phyloP scores from a whole-genome alignment of 2,113 vertebrate species.

The Albula goreensis region DNA sequence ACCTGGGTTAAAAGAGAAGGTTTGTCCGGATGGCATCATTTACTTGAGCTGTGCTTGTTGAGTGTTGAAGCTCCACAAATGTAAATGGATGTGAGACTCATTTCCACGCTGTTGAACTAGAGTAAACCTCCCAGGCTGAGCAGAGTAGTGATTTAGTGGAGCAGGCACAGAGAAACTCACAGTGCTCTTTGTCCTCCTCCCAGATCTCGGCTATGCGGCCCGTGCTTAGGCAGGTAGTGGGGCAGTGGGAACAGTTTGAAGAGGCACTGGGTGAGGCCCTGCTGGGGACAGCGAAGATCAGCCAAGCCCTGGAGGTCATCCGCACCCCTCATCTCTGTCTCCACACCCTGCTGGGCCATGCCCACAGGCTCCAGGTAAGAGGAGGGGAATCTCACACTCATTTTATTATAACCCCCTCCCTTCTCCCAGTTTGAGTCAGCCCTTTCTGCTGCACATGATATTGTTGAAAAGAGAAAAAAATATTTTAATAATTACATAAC shows the following conservation, averaged over 20 bases:
- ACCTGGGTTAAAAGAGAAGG: neutral
- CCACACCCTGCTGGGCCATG: conserved; percentile 63
- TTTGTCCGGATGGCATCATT: neutral
- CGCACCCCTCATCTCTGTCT: conserved; percentile 62
- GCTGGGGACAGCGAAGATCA: conserved; percentile 58
- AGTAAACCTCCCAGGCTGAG: neutral
- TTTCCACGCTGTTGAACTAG: neutral
- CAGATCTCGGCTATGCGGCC: conserved; percentile 64
- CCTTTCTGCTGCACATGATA: neutral
- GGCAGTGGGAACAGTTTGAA: conserved; percentile 72
- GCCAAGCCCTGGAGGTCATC: conserved; percentile 67
- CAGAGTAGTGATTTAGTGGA: neutral
- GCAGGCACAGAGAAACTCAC: neutral
- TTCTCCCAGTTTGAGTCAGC: neutral
- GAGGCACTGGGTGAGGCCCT: conserved; percentile 62
- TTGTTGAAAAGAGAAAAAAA: neutral
- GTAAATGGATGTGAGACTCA: neutral
- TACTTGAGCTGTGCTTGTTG: neutral
- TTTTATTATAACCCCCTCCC: neutral
- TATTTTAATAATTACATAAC: too few species aligned
- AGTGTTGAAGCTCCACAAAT: neutral
- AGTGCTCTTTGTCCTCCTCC: conserved; percentile 16
- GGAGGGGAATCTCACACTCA: neutral
- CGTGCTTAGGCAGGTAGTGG: conserved; percentile 50
- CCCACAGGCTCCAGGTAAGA: conserved; percentile 82